Conservation (phyloP, 2,797 vertebrate species). For the Telmatherina bonti region DNA sequence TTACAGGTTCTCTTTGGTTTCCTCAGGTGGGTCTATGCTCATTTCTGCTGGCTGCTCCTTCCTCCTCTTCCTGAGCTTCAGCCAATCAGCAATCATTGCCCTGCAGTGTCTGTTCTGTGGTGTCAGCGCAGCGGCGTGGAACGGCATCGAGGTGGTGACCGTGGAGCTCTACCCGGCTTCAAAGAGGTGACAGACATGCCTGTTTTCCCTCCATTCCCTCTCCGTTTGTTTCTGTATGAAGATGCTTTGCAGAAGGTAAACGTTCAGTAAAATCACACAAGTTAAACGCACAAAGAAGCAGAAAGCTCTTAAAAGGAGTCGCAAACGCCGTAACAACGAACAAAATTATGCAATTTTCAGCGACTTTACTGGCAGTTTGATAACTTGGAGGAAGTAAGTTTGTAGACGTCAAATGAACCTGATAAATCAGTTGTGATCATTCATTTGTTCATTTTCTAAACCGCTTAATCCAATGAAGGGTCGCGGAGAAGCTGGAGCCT, state of each 20-base stretch:
- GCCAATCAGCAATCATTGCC: constrained; percentile 92
- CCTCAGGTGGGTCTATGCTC: constrained; percentile 91
- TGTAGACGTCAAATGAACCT: too few relatives aligned
- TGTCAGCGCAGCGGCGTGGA: constrained; percentile 95
- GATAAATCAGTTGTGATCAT: too few relatives aligned
- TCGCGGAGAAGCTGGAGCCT: too few relatives aligned
- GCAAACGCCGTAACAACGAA: too few relatives aligned
- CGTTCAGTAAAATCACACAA: neutral
- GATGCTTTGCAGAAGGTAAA: neutral
- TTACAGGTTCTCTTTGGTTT: constrained; percentile 4
- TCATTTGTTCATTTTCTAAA: too few relatives aligned
- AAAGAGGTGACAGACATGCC: constrained; percentile 85
- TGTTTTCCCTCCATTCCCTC: neutral
- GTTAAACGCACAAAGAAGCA: neutral
- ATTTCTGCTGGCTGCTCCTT: constrained; percentile 93
- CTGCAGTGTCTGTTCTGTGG: constrained; percentile 97
- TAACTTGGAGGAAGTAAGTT: too few relatives aligned
- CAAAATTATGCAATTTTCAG: too few relatives aligned
- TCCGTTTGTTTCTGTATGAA: neutral
- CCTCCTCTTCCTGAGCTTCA: constrained; percentile 94
- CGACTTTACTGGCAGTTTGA: too few relatives aligned
- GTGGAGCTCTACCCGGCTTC: constrained; percentile 95
- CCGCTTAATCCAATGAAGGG: too few relatives aligned
- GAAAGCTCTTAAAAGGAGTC: too few relatives aligned
- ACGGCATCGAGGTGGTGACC: constrained; percentile 94